Base-by-base conservation (phyloP, 2,113 vertebrate genomes). In the Salminus brasiliensis region DNA sequence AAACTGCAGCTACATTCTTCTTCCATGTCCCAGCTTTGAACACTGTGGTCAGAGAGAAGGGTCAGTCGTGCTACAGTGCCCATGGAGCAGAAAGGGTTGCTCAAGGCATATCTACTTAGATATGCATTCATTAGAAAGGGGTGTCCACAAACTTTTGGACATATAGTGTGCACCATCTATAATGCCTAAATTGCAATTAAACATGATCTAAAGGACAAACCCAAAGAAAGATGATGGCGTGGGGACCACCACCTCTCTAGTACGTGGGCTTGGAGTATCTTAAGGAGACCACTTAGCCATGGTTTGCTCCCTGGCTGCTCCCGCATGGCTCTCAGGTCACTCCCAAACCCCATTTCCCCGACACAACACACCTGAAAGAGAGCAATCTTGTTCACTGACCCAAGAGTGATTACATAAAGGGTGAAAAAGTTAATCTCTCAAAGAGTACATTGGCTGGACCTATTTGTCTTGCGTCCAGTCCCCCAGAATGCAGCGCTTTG, bases 381-480 rank as follows among this genome's bases (percentile, higher is more conserved):
- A 15, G 16, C 25, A 45, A 69, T 59, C 25, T 27, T 78, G 75
- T 65, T 77, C 52, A 32, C 36, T 69, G 39, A 23, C 25, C 41
- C 7, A 21, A 3, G 30, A 30, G 36, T 23, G 65, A 69, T 69
- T 69, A 59, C 59, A 67, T 36, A 76, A 67, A 55, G 49, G 32
- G 70, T 57, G 47, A 62, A 60, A 74, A 62, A 23, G 73, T 34
- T 45, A 23, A 63, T 65, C 59, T 65, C 43, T 65, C 18, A 49
- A 65, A 75, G 32, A 59, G 21, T 3, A 32, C 73, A 49, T 23
- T 32, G 36, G 68, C 43, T 16, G 34, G 41, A 69, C 25, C 23
- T 32, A 59, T 78, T 69, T 43, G 49, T 78, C 52, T 70, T 69
- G 34, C 59, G 52, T 69, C 65, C 32, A 32, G 32, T 30, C 18